A percentile compares a stretch with the other conserved stretches of the same genome.
Evolutionary conservation across 2,113 vertebrate species (phyloP).

Genomic region (Callipepla squamata): DNA sequence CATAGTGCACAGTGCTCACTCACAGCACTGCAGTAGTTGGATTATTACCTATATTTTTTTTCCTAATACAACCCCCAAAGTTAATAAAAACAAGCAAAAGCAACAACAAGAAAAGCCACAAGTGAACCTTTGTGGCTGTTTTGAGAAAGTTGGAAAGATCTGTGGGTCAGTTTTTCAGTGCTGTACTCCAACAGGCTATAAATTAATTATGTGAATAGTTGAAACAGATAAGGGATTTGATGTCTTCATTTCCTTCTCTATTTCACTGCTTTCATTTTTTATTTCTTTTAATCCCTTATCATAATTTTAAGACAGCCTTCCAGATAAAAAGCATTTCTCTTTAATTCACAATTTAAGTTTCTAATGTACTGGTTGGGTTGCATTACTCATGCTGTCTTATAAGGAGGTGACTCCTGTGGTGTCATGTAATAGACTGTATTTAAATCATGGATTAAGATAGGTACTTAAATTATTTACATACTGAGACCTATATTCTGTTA

Average conservation of each 20-base stretch:
- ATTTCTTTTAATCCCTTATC: neutral
- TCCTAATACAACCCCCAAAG: neutral
- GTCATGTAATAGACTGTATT: neutral
- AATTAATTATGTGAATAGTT: neutral
- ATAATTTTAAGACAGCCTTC: neutral
- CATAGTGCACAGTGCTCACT: neutral
- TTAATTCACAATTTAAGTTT: neutral
- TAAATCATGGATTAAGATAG: neutral
- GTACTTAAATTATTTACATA: neutral
- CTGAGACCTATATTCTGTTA: constrained; percentile 43
- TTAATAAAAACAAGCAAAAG: neutral
- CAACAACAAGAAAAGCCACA: neutral
- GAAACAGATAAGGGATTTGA: neutral
- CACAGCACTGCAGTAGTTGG: neutral
- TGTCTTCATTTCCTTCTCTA: neutral
- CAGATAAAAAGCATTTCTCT: neutral
- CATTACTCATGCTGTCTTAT: neutral
- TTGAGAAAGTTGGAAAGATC: neutral
- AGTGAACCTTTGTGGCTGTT: neutral
- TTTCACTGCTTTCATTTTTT: neutral
- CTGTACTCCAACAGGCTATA: neutral
- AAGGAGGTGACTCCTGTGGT: neutral
- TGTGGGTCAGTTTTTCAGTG: neutral
- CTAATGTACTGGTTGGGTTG: neutral
- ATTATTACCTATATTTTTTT: neutral